Conservation (phyloP, 2,888 invertebrate species). For the Hololepta plana region DNA sequence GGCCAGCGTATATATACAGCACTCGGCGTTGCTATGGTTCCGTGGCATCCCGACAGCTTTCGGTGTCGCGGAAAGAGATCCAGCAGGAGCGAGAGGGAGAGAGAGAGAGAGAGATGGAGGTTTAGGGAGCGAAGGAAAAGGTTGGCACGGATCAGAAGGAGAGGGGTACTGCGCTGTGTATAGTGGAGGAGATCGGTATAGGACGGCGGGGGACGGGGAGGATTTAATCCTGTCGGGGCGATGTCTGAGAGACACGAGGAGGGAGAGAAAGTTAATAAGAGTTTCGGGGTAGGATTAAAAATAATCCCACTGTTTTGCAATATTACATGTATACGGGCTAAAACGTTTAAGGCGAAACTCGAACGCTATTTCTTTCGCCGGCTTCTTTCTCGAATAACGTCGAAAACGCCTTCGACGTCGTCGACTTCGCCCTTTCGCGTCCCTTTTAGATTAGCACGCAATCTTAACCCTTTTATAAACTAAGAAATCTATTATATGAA, state of each 20-base stretch:
- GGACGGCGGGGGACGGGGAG: slow-evolving; percentile 18
- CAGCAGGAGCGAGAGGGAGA: slow-evolving; percentile 4
- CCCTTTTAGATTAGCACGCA: too few species aligned
- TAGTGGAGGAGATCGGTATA: slow-evolving; percentile 11
- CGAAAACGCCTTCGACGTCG: too few species aligned
- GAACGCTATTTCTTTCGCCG: too few species aligned
- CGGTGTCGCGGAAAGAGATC: slow-evolving; percentile 7
- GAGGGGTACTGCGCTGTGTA: slow-evolving; percentile 7
- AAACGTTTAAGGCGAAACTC: too few species aligned
- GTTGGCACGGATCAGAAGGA: slow-evolving; percentile 5
- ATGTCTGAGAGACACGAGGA: slow-evolving; percentile 16
- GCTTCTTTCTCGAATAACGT: too few species aligned
- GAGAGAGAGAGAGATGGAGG: slow-evolving; percentile 8
- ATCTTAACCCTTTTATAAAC: too few species aligned
- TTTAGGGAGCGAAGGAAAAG: slow-evolving; percentile 3
- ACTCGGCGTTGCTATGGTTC: slow-evolving; percentile 31
- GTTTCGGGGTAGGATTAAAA: slow-evolving; percentile 29
- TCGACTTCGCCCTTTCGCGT: too few species aligned
- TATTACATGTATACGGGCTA: too few species aligned
- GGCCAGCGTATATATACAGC: slow-evolving; percentile 24
- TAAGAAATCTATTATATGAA: too few species aligned
- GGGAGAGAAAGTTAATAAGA: slow-evolving; percentile 30
- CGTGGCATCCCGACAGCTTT: slow-evolving; percentile 31
- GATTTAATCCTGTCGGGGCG: slow-evolving; percentile 29
- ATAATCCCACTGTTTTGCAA: slow-evolving; percentile 31